These are phyloP conservation scores for Dromas ardeola DNA, from an alignment of 2,113 vertebrate species.

Conservation along the genomic window DNA sequence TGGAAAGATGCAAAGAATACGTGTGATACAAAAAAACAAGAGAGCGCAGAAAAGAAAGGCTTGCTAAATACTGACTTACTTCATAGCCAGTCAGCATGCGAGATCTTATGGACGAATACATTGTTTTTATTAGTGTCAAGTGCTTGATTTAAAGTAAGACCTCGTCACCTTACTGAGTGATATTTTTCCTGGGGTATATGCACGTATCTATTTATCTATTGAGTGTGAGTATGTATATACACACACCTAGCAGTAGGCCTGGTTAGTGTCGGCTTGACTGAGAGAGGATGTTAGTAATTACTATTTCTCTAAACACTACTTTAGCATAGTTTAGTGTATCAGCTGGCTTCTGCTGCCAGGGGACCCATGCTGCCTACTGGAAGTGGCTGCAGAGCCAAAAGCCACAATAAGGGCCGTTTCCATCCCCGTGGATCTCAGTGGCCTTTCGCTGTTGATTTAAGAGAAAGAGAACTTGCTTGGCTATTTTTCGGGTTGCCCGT, in stretches of 20 bases:
- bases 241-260: conserved; percentile 60
- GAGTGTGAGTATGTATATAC: conserved; percentile 53
- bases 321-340: conserved; percentile 39
- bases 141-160: conserved; percentile 61
- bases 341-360: conserved; percentile 58
- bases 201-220: conserved; percentile 46
- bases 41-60: not conserved
- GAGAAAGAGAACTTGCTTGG: not conserved
- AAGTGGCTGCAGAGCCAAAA: not conserved
- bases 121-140: conserved; percentile 67
- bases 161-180: conserved; percentile 14
- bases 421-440: not conserved
- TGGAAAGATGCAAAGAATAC: not conserved
- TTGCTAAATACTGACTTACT: not conserved
- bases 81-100: not conserved
- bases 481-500: accelerated
- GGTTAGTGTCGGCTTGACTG: conserved; percentile 59
- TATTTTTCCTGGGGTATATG: conserved; percentile 44
- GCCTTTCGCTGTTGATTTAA: not conserved
- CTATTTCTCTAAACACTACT: conserved; percentile 64
- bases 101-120: not conserved
- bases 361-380: conserved; percentile 36
- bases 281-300: conserved; percentile 68
- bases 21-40: not conserved
- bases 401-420: not conserved